Conservation (phyloP, 2,888 invertebrate species). For the Papilio gigon region DNA sequence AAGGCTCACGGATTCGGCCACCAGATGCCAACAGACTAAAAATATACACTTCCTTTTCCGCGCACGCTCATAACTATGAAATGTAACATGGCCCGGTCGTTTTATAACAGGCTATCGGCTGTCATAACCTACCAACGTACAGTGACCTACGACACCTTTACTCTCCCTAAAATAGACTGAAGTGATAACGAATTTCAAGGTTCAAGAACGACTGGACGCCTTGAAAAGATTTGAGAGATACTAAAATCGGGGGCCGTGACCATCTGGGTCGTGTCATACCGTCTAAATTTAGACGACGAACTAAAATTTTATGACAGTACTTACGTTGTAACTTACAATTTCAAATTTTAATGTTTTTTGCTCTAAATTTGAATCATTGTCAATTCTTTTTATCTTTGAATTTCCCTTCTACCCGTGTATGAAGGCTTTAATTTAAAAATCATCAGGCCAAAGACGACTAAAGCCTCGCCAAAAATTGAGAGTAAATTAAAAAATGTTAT, state of each 20-base stretch:
- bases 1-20: constrained; percentile 62
- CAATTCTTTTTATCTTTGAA: constrained; percentile 1
- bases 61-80: constrained; percentile 77
- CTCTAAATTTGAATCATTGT: constrained; percentile 42
- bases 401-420: constrained; percentile 40
- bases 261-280: constrained; percentile 78
- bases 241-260: constrained; percentile 78
- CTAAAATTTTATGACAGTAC: constrained; percentile 71
- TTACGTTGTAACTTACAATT: constrained; percentile 58
- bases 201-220: constrained; percentile 63
- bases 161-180: constrained; percentile 51
- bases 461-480: background rate
- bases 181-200: constrained; percentile 59
- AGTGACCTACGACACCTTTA: constrained; percentile 59
- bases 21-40: constrained; percentile 78
- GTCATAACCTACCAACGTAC: constrained; percentile 63
- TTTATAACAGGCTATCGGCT: constrained; percentile 77
- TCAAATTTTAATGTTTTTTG: constrained; percentile 46
- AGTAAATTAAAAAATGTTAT: background rate
- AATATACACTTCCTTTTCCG: constrained; percentile 80
- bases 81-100: constrained; percentile 69
- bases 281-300: constrained; percentile 74
- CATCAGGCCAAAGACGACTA: background rate
- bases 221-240: constrained; percentile 76
- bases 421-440: background rate